phyloP scores from a whole-genome alignment of 1,140 invertebrate genomes.

The Geopemphigus sp. region DNA sequence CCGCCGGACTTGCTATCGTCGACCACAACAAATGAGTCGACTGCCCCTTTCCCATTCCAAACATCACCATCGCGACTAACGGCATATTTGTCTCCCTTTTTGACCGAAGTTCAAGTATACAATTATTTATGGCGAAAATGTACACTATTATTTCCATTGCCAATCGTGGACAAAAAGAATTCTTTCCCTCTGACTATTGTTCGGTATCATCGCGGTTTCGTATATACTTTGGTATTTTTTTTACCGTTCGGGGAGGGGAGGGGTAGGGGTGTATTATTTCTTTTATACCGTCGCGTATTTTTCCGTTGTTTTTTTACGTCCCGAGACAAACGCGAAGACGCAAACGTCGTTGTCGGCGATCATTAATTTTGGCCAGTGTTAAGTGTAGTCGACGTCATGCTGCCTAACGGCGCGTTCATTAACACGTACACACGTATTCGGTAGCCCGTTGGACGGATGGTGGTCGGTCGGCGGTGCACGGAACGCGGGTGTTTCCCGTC shows the following conservation, averaged over 20 bases:
- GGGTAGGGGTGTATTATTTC: background rate
- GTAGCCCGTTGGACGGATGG: background rate
- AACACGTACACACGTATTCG: constrained; percentile 15
- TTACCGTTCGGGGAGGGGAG: background rate
- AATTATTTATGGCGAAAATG: too few relatives aligned
- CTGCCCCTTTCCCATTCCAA: too few relatives aligned
- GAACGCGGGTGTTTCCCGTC: background rate
- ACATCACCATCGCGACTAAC: too few relatives aligned
- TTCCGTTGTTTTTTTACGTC: background rate
- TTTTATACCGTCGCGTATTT: background rate
- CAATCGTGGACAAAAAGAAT: too few relatives aligned
- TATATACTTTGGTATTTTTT: background rate
- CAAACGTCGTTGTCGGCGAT: background rate
- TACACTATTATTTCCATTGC: too few relatives aligned
- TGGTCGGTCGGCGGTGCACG: background rate
- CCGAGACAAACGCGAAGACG: background rate
- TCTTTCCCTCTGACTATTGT: too few relatives aligned
- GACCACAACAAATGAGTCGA: too few relatives aligned
- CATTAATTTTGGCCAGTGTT: constrained; percentile 25
- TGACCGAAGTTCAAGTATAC: too few relatives aligned
- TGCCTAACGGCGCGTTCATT: constrained; percentile 34
- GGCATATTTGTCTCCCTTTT: too few relatives aligned
- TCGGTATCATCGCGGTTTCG: too few relatives aligned
- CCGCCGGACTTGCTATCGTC: too few relatives aligned
- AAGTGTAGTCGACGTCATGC: constrained; percentile 44